Evolutionary conservation across 2,888 invertebrate species (phyloP), one percentile per base, ranked within the genome.

Genomic region (Xestia ashworthii): DNA sequence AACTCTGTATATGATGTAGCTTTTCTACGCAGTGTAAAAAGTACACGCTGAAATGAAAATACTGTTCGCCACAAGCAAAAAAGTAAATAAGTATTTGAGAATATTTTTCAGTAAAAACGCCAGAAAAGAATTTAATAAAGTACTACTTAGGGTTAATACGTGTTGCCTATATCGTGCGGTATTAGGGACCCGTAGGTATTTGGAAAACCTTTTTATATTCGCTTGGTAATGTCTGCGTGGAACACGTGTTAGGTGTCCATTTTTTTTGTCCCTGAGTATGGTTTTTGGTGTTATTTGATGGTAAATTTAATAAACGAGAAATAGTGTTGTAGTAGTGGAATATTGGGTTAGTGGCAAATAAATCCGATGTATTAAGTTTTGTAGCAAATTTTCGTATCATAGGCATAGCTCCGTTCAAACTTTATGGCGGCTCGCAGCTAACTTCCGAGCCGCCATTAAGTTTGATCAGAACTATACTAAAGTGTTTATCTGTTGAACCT

Each of bases 51-150:
- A 65, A 46, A 55, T 22, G 4, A 65, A 41, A 14, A n/a, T 8
- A 32, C 48, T 16, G n/a, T 25, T 60, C 16, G 53, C 58, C n/a
- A 55, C 48, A 46, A 14, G 25, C 41, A 14, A 44, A 65, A 71
- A 77, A 77, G 32, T 80, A 70, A 64, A 71, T 71, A 71, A 9
- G 38, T 53, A 58, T 65, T 75, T 41, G 25, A 58, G 25, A 53
- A 70, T 53, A n/a, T 53, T 75, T 69, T 78, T 82, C 66, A 64
- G 53, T 64, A 76, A 73, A 81, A 86, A 76, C n/a, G 79, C 58
- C 84, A 5, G 71, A 60, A 66, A 75, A 82, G 85, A 87, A 87
- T 87, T 86, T 88, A 87, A 87, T 87, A 88, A 87, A 77, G 67
- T 76, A 50, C 71, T 78, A 41, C 71, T 79, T 77, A 78, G 83